Base-by-base conservation (phyloP, 2,113 vertebrate genomes). In the Oxygymnocypris stewartii region DNA sequence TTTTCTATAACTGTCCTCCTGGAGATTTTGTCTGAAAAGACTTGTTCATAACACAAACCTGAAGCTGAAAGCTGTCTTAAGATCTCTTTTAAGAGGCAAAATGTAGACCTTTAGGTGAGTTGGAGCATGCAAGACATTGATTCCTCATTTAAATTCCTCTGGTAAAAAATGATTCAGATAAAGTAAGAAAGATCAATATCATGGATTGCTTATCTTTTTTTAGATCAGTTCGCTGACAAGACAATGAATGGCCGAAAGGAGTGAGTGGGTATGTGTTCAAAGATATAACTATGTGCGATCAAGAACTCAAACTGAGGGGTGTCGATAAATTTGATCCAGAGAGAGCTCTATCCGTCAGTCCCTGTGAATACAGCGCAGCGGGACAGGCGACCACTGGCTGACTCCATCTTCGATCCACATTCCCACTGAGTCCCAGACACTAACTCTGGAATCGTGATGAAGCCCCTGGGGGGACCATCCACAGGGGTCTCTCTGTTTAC, bases 111-210 rank as follows among this genome's bases (percentile, higher is more conserved):
- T 84, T 59, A 25, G 51, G 31, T 69, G 76, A 47, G 42, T 47
- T 61, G 74, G 51, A 59, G 78, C 61, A 81, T 82, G 78, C 28
- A 57, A 85, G 47, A 57, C 49, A 89, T 89, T 1, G 84, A 88
- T 86, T 86, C 84, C 84, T 88, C 86, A 84, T 89, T 88, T 89
- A 76, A 89, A 89, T 84, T 86, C 88, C 65, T 78, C 59, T 69
- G 54, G 81, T 25, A 54, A 49, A 31, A 85, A 86, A 88, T 88
- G 84, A 87, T 76, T 84, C 40, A 44, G 84, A 59, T 84, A 89
- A 86, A 79, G 79, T 86, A 82, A 84, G 13, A 54, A 57, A 81
- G 79, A 88, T 89, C 88, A 65, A 89, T 89, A 78, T 77, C 42
- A 89, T 88, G 57, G 88, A 89, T 89, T 81, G 20, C 25, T 69